phyloP scores from a whole-genome alignment of 1,140 invertebrate genomes.

The Luehdorfia chinensis region DNA sequence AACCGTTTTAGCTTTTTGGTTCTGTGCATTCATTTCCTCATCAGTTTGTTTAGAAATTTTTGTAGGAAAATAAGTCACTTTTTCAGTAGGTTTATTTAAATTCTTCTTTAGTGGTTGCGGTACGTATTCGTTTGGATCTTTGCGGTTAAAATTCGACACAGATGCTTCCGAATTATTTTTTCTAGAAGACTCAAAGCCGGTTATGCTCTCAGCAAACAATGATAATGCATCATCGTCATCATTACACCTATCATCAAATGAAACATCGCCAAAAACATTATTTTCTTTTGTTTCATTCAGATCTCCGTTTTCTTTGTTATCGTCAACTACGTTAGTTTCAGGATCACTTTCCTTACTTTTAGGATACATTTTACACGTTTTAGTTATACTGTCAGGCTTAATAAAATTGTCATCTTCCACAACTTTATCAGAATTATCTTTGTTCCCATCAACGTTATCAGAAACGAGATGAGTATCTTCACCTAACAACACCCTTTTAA shows the following conservation, averaged over 20 bases:
- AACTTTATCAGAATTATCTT: too few species aligned
- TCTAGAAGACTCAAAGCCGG: constrained; percentile 39
- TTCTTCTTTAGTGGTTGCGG: constrained; percentile 23
- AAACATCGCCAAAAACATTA: background rate
- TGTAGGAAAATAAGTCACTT: constrained; percentile 32
- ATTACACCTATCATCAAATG: constrained; percentile 22
- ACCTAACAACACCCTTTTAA: constrained; percentile 14
- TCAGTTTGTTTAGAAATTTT: constrained; percentile 19
- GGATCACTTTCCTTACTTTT: too few species aligned
- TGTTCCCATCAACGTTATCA: background rate
- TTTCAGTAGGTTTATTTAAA: constrained; percentile 8
- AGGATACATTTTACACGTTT: too few species aligned
- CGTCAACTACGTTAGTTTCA: background rate
- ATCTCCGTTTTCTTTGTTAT: background rate
- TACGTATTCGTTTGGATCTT: constrained; percentile 34
- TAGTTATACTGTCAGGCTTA: background rate
- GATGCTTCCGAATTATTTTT: constrained; percentile 21
- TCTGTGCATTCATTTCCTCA: background rate
- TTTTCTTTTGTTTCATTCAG: background rate
- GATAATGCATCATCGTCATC: constrained; percentile 62
- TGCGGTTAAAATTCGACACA: background rate
- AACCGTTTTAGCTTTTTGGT: constrained; percentile 22
- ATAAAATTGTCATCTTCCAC: constrained; percentile 11
- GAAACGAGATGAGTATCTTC: background rate
- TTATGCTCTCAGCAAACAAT: constrained; percentile 58